These are phyloP conservation scores for Acanthisitta chloris DNA, from an alignment of 2,113 vertebrate genomes.

Conservation along the genomic window DNA sequence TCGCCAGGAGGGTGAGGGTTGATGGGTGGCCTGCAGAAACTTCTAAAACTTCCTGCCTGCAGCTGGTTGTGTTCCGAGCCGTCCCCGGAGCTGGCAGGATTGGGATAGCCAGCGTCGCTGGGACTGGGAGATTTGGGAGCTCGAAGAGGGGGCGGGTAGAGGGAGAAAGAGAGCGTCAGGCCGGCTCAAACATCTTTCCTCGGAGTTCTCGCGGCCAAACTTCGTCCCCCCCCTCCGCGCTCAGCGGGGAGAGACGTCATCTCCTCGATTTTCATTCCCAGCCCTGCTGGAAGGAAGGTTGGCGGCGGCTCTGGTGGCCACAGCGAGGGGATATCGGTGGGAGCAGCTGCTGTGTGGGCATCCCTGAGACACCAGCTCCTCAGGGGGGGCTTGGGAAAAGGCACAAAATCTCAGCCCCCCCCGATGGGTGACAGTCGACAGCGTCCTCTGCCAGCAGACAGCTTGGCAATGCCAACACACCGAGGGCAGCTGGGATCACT, in stretches of 20 bases:
- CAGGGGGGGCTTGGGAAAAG: accelerated
- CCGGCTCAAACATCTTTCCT: slow-evolving; percentile 70
- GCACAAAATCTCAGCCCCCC: neutral
- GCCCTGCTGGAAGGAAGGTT: slow-evolving; percentile 34
- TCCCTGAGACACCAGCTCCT: accelerated
- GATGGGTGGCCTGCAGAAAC: neutral
- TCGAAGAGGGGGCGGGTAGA: neutral
- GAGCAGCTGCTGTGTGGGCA: neutral
- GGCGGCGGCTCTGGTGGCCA: neutral
- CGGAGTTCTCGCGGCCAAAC: slow-evolving; percentile 60
- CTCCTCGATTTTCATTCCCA: slow-evolving; percentile 56
- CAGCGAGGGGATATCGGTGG: neutral
- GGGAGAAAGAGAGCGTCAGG: slow-evolving; percentile 23
- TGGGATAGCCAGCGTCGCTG: neutral
- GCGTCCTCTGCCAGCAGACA: neutral
- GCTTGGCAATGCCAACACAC: neutral
- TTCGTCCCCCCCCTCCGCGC: neutral
- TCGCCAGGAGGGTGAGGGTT: neutral
- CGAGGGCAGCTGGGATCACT: neutral
- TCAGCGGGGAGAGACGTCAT: slow-evolving; percentile 44
- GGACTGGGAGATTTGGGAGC: slow-evolving; percentile 25
- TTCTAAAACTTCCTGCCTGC: slow-evolving; percentile 51
- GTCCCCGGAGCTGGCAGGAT: neutral
- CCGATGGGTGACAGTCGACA: accelerated
- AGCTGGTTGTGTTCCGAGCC: neutral